Percentiles rank a stretch among this genome's conserved stretches.
Evolutionary conservation across 1,140 invertebrate genomes (phyloP).

Genomic region (Augochlora pura): DNA sequence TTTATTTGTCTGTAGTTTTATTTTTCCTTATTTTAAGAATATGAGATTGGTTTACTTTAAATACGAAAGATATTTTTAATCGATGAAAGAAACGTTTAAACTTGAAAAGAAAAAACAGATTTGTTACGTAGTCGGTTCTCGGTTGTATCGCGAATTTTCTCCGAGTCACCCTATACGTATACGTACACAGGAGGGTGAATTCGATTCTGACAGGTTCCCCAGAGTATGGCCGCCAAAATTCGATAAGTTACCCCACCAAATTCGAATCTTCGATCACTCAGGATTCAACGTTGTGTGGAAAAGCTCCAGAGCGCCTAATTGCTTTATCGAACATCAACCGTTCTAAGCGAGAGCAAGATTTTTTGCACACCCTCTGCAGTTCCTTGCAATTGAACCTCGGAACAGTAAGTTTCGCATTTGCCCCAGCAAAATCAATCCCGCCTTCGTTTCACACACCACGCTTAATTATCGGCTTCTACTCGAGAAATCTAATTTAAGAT

Average conservation of each 20-base stretch:
- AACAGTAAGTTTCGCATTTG: no score
- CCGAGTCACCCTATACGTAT: neutral
- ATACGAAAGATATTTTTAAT: no score
- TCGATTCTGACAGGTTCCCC: conserved; percentile 26
- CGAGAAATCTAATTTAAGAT: no score
- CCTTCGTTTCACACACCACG: no score
- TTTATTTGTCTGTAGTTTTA: no score
- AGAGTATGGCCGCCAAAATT: conserved; percentile 32
- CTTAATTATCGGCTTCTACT: no score
- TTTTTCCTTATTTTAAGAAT: no score
- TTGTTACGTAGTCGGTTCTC: no score
- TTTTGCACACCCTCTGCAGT: neutral
- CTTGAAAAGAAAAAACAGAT: no score
- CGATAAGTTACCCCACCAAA: conserved; percentile 37
- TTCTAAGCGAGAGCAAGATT: neutral
- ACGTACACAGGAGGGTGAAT: conserved; percentile 30
- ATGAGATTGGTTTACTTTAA: no score
- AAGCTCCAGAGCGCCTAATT: conserved; percentile 26
- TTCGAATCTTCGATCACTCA: conserved; percentile 24
- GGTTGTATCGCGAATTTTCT: neutral
- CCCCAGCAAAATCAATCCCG: no score
- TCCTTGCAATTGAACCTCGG: neutral
- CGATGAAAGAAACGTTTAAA: no score
- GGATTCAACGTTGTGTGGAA: conserved; percentile 6
- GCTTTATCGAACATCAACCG: conserved; percentile 36